Conservation (phyloP, 2,888 invertebrate species). For the Anodontia alba region DNA sequence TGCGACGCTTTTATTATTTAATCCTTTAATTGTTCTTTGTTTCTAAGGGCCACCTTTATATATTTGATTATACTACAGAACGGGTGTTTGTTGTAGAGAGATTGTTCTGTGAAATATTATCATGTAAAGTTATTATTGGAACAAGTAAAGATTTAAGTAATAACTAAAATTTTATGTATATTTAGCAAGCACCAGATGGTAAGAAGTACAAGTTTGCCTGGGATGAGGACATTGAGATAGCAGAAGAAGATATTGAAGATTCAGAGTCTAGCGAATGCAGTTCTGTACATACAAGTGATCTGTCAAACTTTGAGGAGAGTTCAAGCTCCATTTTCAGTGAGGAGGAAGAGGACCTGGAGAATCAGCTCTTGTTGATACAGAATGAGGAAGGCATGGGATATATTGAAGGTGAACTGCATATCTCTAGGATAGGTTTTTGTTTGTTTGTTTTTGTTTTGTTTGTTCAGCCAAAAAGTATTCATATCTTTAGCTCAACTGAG, state of each 20-base stretch:
- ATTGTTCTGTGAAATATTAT: no score
- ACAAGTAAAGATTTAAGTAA: no score
- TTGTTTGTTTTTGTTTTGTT: no score
- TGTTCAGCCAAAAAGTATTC: no score
- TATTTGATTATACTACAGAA: no score
- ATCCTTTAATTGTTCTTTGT: no score
- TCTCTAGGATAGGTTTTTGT: neutral
- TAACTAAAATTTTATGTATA: neutral
- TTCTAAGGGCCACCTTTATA: no score
- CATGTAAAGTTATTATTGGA: no score
- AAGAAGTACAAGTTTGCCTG: constrained; percentile 81
- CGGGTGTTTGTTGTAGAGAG: no score
- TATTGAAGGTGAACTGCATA: constrained; percentile 22
- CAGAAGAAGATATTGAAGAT: constrained; percentile 68
- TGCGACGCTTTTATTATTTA: no score
- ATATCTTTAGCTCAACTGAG: no score
- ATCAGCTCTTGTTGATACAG: constrained; percentile 46
- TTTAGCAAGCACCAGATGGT: constrained; percentile 21
- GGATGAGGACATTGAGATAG: constrained; percentile 71
- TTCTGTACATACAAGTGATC: constrained; percentile 85
- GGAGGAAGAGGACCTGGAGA: constrained; percentile 46
- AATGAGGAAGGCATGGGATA: constrained; percentile 40
- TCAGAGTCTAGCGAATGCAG: constrained; percentile 82
- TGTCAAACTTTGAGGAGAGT: constrained; percentile 83
- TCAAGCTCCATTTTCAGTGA: constrained; percentile 40